Base-by-base conservation (phyloP, 2,888 invertebrate genomes). In the Epistrophe eligans region DNA sequence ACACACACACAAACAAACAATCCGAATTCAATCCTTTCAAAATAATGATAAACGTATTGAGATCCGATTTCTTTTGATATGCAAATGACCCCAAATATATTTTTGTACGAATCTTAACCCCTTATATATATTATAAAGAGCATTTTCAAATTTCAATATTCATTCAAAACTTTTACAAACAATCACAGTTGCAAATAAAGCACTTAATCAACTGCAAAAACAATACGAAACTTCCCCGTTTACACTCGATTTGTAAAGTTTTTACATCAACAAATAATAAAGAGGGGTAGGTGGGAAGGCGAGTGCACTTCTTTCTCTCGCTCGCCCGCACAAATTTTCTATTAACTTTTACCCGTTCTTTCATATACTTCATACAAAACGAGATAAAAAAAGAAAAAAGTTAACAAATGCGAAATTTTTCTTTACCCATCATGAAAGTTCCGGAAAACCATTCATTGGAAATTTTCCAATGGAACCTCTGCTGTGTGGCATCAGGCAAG, bases 181-280 rank as follows among this genome's bases (percentile, higher is more conserved):
- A 76, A 76, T 79, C 83, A 87, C 79, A 76, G 87, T 87, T 87
- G 83, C 83, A 83, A 87, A 87, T 83, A 82, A 87, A 82, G 79
- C 87, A 87, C 87, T 87, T 87, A 87, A 83, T 87, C 87, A 87
- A 83, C 79, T 83, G 71, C 50, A 74, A 74, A 87, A 83, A 79
- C 79, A 87, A 82, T 79, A 74, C 70, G 48, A 87, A 87, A 87
- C 66, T 72, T 83, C 58, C 74, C 71, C 77, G 79, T 83, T 87
- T 87, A 76, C 77, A 83, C 72, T 79, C 73, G 83, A 72, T 79
- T 71, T 71, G 83, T 17, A 79, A 87, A 87, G 79, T 87, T 87
- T 79, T 76, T 87, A 55, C 74, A 87, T 87, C 87, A 87, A 87
- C 87, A 87, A 79, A 66, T 76, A 76, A 40, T 70, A 4, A 3